These are phyloP conservation scores for Meiosimyza platycephala DNA, from an alignment of 2,888 invertebrate species.

Conservation along the genomic window DNA sequence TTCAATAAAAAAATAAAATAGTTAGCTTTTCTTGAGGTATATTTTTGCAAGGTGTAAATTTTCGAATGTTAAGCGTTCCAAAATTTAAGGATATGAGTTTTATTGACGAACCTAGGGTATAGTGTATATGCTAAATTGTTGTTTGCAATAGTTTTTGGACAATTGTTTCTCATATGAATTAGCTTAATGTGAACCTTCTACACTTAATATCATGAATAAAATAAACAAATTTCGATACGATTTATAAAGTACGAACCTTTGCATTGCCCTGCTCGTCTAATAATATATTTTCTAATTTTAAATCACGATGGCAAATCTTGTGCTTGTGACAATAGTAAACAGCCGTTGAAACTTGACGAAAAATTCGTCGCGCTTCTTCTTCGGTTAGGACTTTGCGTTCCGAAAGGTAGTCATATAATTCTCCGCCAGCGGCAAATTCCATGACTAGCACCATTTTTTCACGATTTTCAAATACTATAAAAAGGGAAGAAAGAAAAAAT, in stretches of 20 bases:
- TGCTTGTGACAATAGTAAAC: slow-evolving; percentile 99
- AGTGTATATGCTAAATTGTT: no score
- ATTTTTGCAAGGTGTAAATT: no score
- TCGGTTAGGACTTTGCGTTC: slow-evolving; percentile 91
- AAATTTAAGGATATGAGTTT: no score
- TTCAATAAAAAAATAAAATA: no score
- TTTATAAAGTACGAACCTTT: slow-evolving; percentile 73
- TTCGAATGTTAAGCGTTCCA: no score
- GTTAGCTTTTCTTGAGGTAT: no score
- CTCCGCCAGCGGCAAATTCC: slow-evolving; percentile 99
- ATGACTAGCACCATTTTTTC: slow-evolving; percentile 99
- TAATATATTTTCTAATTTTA: slow-evolving; percentile 95
- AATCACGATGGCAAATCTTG: slow-evolving; percentile 95
- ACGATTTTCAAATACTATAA: slow-evolving; percentile 93
- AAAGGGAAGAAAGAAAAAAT: background rate
- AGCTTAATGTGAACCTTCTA: background rate
- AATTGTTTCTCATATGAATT: background rate
- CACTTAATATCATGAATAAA: background rate
- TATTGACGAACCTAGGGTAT: no score
- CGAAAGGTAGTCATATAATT: slow-evolving; percentile 96
- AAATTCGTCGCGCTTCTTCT: slow-evolving; percentile 92
- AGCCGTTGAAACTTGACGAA: slow-evolving; percentile 95
- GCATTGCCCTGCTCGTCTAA: slow-evolving; percentile 94
- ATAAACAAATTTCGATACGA: no score
- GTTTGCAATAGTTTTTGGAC: no score